Base-by-base conservation (phyloP, 1,140 invertebrate species). In the Bombus consobrinus region DNA sequence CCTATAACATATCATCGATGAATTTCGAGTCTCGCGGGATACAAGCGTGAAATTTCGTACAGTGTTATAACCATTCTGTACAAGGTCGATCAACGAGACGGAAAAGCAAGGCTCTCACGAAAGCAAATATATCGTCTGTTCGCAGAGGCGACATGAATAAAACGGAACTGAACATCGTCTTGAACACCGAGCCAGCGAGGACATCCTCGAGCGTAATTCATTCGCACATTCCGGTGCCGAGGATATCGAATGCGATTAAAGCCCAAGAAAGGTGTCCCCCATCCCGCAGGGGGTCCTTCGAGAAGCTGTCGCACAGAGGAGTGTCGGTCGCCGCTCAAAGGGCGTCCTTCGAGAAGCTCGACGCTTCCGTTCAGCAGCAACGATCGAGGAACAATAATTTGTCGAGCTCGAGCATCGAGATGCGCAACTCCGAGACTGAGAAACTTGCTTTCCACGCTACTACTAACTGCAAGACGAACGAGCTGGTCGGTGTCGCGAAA, bases 211-310 rank as follows among this genome's bases (percentile, higher is more conserved):
- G 87, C 86, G 88, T 90, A 83, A 94, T 93, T 92, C 94, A 95
- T 75, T 94, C 94, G 64, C 93, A 94, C 87, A 95, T 95, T 92
- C 94, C 94, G 43, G 88, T 95, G 43, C 93, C 94, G 57, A 94
- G 91, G 87, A 91, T 92, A 88, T 81, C 89, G 47, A 90, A 79
- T 75, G 86, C 80, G 8, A 59, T 83, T 64, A 93, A 93, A 85
- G 86, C 88, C 22, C 87, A 89, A 28, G 94, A 95, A 47, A 90
- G 87, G 84, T 90, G 88, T 66, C 89, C 93, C 25, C 90, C 91
- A 22, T 86, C 90, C 8, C 83, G 92, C 1, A 85, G 91, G 66
- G 91, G 92, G 66, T 93, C 92, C 43, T 90, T 91, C 72, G 93
- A 94, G 43, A 93, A 92, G 73, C 89, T 90, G 15, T 79, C 85